Conservation (phyloP, 2,797 vertebrate genomes). For the Tamandua tetradactyla region DNA sequence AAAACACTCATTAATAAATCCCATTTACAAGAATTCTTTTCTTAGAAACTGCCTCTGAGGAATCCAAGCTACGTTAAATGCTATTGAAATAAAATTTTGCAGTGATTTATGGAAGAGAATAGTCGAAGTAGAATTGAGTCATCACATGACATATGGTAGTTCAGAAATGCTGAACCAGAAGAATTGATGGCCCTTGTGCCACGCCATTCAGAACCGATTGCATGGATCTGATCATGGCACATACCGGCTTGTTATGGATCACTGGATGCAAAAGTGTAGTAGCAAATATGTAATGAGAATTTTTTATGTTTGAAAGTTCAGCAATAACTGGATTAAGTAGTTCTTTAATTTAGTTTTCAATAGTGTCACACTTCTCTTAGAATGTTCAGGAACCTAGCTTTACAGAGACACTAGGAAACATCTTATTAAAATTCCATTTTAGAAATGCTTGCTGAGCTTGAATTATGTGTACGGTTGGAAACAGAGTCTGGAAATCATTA, state of each 20-base stretch:
- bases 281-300: background rate
- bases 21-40: background rate
- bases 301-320: background rate
- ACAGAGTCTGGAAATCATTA: slow-evolving; percentile 38
- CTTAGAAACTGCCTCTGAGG: background rate
- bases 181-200: background rate
- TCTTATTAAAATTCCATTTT: slow-evolving; percentile 15
- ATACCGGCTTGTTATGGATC: background rate
- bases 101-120: background rate
- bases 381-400: background rate
- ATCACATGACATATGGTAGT: background rate
- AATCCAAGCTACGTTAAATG: background rate
- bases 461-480: slow-evolving; percentile 13
- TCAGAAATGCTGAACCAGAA: background rate
- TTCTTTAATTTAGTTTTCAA: slow-evolving; percentile 33
- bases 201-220: background rate
- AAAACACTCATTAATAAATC: background rate
- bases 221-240: background rate
- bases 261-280: background rate
- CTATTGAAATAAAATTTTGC: background rate
- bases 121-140: background rate
- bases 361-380: slow-evolving; percentile 42
- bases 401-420: background rate
- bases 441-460: background rate
- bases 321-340: background rate